Percentiles rank a stretch among this genome's conserved stretches.
These are phyloP conservation scores for Ifrita kowaldi DNA, from an alignment of 2,113 vertebrate species.

Conservation along the genomic window DNA sequence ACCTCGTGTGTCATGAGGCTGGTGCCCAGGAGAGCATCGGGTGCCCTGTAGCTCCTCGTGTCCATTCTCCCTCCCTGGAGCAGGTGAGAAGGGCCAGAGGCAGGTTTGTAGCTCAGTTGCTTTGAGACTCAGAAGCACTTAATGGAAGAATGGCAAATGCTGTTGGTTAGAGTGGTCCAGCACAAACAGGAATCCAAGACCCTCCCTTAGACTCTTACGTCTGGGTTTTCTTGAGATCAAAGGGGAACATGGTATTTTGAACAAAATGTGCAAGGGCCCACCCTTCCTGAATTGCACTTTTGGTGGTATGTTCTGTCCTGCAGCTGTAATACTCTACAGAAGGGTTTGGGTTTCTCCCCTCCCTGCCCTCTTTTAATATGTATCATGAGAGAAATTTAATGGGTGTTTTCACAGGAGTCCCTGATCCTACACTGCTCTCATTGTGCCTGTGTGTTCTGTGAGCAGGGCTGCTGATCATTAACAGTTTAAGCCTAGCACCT, in stretches of 20 bases:
- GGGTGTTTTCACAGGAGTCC: neutral
- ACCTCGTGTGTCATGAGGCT: accelerated
- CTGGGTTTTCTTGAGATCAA: neutral
- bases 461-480: neutral
- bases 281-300: conserved; percentile 43
- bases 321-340: neutral
- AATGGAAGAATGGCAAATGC: neutral
- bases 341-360: neutral
- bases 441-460: neutral
- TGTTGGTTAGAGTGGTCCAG: neutral
- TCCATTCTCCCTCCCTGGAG: neutral
- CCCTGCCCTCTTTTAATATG: neutral
- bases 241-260: neutral
- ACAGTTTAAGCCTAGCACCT: neutral
- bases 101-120: neutral
- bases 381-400: neutral
- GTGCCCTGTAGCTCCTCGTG: accelerated
- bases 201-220: neutral
- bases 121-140: neutral
- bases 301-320: neutral
- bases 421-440: neutral
- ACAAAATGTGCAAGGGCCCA: conserved; percentile 34
- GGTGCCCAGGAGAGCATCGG: neutral
- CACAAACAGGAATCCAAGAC: neutral
- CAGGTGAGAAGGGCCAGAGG: neutral